Conservation (phyloP, 2,797 vertebrate species). For the Enteromius fasciolatus region DNA sequence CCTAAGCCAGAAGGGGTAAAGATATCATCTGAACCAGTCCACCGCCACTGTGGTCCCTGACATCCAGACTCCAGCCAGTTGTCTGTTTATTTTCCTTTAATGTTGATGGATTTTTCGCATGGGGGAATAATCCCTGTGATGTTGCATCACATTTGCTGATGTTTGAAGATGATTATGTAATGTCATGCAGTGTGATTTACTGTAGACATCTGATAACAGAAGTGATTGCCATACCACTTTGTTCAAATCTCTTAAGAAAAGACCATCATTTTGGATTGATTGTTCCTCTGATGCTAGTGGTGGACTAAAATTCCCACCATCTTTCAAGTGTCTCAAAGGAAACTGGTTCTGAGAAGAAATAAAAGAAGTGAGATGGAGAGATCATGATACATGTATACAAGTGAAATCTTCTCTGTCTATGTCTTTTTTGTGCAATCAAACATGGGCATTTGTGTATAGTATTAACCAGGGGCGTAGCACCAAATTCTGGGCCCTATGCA, state of each 20-base stretch:
- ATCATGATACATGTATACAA: not conserved
- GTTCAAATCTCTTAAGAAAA: constrained; percentile 34
- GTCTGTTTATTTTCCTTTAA: constrained; percentile 49
- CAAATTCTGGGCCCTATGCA: too few relatives aligned
- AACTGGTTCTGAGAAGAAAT: not conserved
- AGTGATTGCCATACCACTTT: constrained; percentile 2
- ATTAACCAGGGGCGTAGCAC: not conserved
- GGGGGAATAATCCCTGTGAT: constrained; percentile 42
- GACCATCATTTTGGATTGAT: constrained; percentile 36
- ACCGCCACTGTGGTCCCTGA: constrained; percentile 33
- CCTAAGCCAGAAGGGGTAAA: constrained; percentile 11
- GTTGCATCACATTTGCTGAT: constrained; percentile 33
- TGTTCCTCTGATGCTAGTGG: constrained; percentile 25
- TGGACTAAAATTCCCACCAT: constrained; percentile 5
- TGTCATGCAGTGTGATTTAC: constrained; percentile 45
- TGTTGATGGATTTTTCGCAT: constrained; percentile 46
- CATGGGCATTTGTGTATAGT: not conserved
- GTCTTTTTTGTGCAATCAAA: not conserved
- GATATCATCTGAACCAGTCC: constrained; percentile 45
- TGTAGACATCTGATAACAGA: constrained; percentile 42
- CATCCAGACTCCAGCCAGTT: constrained; percentile 35
- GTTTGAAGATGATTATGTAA: constrained; percentile 44
- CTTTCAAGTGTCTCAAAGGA: not conserved
- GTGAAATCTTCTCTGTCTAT: too few relatives aligned
- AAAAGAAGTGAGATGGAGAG: constrained; percentile 2